phyloP scores from a whole-genome alignment of 30 jellyfish, hydroid and myxozoan genomes.

The Cassiopea andromeda region DNA sequence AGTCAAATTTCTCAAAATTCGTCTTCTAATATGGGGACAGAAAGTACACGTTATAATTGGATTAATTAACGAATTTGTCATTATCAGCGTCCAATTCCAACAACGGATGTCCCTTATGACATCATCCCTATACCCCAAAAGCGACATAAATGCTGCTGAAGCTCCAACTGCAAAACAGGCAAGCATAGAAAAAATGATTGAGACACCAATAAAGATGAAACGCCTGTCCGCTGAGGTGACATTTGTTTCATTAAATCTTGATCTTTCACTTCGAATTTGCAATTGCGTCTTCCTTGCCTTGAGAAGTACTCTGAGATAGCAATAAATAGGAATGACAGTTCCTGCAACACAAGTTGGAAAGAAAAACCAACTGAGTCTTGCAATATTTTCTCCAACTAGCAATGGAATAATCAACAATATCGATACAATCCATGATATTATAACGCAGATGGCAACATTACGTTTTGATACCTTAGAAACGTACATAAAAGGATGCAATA shows the following conservation, averaged over 20 bases:
- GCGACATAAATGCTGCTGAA: not conserved
- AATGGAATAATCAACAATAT: not conserved
- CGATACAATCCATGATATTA: constrained; percentile 6
- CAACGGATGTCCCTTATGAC: not conserved
- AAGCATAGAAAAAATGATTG: constrained; percentile 23
- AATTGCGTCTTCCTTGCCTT: constrained; percentile 22
- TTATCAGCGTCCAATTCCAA: constrained; percentile 35
- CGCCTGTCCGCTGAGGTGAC: not conserved
- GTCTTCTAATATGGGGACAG: constrained; percentile 2
- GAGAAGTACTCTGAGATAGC: constrained; percentile 16
- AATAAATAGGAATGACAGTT: not conserved
- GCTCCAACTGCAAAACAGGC: not conserved
- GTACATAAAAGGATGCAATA: constrained; percentile 4
- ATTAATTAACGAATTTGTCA: constrained; percentile 31
- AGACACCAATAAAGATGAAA: constrained; percentile 12
- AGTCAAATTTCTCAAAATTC: not conserved
- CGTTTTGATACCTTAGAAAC: not conserved
- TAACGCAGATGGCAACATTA: not conserved
- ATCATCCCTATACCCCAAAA: not conserved
- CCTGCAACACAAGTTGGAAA: constrained; percentile 5
- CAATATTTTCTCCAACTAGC: not conserved
- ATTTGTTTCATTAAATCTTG: constrained; percentile 14
- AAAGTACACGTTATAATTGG: constrained; percentile 39
- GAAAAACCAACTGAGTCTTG: not conserved
- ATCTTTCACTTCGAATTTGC: constrained; percentile 4